Evolutionary conservation across 2,113 vertebrate species (phyloP).

Genomic region (Peromyscus polionotus): DNA sequence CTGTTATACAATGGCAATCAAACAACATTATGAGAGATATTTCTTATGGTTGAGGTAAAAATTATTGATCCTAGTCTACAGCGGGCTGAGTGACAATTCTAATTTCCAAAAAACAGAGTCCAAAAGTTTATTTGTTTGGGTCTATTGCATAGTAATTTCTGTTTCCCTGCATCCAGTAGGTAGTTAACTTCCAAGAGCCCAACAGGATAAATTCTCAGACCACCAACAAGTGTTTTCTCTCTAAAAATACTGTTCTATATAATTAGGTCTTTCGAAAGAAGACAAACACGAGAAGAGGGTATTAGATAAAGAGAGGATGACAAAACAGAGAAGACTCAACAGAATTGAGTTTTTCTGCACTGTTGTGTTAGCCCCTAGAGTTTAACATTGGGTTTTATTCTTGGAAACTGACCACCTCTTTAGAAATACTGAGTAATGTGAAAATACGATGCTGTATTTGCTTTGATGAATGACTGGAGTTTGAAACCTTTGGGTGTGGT

Average conservation of each 20-base stretch:
- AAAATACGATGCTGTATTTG: neutral
- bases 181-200: neutral
- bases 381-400: neutral
- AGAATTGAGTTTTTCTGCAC: constrained; percentile 17
- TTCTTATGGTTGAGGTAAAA: constrained; percentile 31
- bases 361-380: neutral
- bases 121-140: constrained; percentile 40
- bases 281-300: neutral
- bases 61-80: neutral
- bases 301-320: constrained; percentile 9
- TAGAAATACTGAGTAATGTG: neutral
- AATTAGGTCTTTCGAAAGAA: constrained; percentile 47
- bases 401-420: constrained; percentile 3
- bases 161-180: neutral
- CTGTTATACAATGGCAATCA: neutral
- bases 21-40: neutral
- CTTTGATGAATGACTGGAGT: neutral
- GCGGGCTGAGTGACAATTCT: neutral
- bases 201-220: constrained; percentile 7
- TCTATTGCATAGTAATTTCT: constrained; percentile 34
- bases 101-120: constrained; percentile 24
- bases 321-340: neutral
- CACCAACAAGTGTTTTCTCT: neutral
- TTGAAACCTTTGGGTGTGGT: neutral
- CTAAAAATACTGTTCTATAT: constrained; percentile 47